Base-by-base conservation (phyloP, 2,113 vertebrate species). In the Centropus bengalensis region DNA sequence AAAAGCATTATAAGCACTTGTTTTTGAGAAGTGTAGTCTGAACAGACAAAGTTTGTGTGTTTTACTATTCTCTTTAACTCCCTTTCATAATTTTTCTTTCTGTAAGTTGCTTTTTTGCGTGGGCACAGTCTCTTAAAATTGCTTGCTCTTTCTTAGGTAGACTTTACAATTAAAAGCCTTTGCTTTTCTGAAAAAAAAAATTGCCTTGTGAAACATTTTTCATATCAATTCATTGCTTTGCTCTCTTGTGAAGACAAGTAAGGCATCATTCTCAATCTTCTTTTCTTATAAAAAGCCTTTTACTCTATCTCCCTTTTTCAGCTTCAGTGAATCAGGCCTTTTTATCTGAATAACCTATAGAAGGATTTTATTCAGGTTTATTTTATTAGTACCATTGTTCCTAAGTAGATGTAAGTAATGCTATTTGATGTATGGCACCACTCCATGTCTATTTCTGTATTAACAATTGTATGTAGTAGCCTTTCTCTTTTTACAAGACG, bases 371-470 rank as follows among this genome's bases (percentile, higher is more conserved):
- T 91, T 94, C 86, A 62, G 67, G 69, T 88, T 88, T 92, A 90
- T 90, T 90, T 96, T 95, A 92, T 93, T 95, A 94, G 88, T 56
- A 82, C 30, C 40, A 92, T 94, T 97, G 30, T 91, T 73, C 92
- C 27, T 90, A 94, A 38, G 4, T 71, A 82, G 32, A 52, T 54
- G 81, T 58, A 86, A 89, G 59, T 89, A 94, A 92, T 92, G 70
- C 14, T 30, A 27, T 92, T 75, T 82, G 80, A 83, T 82, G 42
- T 60, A 83, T 36, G 86, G 28, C 75, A 88, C 69, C 85, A 77
- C 44, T 93, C 27, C n/a, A 63, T 77, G n/a, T 54, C 60, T 95
- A 93, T 66, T 95, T 90, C 70, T 78, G 36, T 66, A 67, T 91
- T 87, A 93, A 67, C 49, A 93, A 27, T 64, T 83, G 18, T 68